Evolutionary conservation across 2,797 vertebrate genomes (phyloP), one percentile per base, ranked within the genome.

Genomic region (Cirrhinus molitorella): DNA sequence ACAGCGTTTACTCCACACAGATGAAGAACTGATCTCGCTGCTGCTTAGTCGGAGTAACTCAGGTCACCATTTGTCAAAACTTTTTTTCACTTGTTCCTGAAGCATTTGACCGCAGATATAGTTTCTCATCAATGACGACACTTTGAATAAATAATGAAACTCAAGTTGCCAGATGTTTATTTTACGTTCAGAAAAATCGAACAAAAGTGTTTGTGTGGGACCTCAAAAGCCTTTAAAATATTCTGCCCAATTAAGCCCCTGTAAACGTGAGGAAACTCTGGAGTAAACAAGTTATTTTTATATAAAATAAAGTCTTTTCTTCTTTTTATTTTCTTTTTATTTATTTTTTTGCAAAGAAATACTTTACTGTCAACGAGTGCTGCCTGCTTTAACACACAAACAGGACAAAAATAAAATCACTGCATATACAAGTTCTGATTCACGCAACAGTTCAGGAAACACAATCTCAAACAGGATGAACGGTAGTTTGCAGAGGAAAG

Each of bases 331-430:
- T 25, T 57, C 10, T 23, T 57, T 11, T 57, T 53, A 3, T 1
- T 19, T 49, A 3, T 1, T 19, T 49, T 47, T 47, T 3, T 14
- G 37, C 37, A 67, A 67, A 45, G n/a, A n/a, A n/a, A 19, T 4
- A 70, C 31, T 5, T 40, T 57, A 70, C 43, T 68, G 17, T 25
- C 23, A 57, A 57, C 53, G 21, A 57, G 16, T 37, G 45, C 45
- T 0, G 5, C 25, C 14, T 1, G 34, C 3, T 34, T 67, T 55
- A 67, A 53, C 19, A 31, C 21, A 68, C 21, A 55, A 57, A 11
- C 11, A 80, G 37, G 28, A 53, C 21, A 40, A 43, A 59, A 70
- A 71, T 71, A 80, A 80, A 71, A 80, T 5, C 66, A 34, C 3
- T 7, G 45, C 61, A 66, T 51, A 3, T 34, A 66, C 28, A 80